Percentiles rank a stretch among this genome's conserved stretches.
Evolutionary conservation across 2,888 invertebrate genomes (phyloP).

Genomic region (Teinopalpus imperialis): DNA sequence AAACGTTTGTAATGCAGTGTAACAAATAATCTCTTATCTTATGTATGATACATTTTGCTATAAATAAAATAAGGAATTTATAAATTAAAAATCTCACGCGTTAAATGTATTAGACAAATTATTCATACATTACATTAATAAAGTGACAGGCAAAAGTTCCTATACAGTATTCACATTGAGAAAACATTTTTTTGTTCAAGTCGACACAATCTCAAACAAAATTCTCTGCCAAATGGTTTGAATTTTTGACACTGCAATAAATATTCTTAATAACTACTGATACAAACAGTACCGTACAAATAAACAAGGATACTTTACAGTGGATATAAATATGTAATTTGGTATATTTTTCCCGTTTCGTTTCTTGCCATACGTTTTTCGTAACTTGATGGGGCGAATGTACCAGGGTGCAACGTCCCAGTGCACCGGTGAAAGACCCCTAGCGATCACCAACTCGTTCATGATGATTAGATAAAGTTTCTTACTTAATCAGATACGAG

Average conservation of each 20-base stretch:
- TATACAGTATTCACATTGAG: conserved; percentile 1
- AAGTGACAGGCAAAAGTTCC: neutral
- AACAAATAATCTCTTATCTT: too few relatives aligned
- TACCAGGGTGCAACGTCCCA: conserved; percentile 17
- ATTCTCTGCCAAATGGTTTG: conserved; percentile 23
- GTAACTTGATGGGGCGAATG: conserved; percentile 22
- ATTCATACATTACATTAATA: too few relatives aligned
- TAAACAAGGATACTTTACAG: conserved; percentile 8
- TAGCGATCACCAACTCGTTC: conserved; percentile 19
- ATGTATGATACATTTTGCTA: too few relatives aligned
- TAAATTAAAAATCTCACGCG: too few relatives aligned
- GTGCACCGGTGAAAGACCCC: conserved; percentile 23
- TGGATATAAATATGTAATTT: conserved; percentile 1
- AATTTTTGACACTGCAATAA: conserved; percentile 26
- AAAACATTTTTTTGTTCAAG: conserved; percentile 26
- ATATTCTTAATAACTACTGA: conserved; percentile 25
- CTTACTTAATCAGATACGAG: conserved; percentile 26
- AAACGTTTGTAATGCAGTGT: too few relatives aligned
- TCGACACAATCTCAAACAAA: conserved; percentile 28
- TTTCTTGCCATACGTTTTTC: conserved; percentile 15
- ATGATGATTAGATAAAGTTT: conserved; percentile 26
- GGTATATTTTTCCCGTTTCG: conserved; percentile 4
- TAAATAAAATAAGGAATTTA: too few relatives aligned
- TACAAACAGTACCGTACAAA: conserved; percentile 16
- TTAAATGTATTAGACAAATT: too few relatives aligned